Conservation (phyloP, 2,113 vertebrate species). For the Drymodes brunneopygia region DNA sequence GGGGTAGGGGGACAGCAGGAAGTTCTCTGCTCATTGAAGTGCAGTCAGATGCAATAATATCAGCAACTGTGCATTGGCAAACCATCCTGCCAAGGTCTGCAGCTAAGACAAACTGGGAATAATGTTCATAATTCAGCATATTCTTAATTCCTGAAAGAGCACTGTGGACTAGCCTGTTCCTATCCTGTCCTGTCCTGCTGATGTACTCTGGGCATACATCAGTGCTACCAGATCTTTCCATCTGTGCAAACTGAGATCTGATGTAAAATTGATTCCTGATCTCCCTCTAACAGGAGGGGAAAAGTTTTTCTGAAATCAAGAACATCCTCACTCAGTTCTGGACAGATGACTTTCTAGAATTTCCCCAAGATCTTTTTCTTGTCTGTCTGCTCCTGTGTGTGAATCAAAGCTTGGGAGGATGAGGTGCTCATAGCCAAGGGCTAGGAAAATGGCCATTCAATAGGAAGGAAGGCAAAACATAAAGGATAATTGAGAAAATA, state of each 20-base stretch:
- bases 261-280: neutral
- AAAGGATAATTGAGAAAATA: neutral
- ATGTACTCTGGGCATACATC: neutral
- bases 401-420: neutral
- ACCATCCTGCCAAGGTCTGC: neutral
- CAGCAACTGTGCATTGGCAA: neutral
- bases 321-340: neutral
- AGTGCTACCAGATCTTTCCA: neutral
- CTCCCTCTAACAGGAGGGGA: neutral
- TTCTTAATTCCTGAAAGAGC: neutral
- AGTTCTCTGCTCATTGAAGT: conserved; percentile 6
- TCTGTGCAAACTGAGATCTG: neutral
- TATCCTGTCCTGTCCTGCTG: neutral
- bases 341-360: neutral
- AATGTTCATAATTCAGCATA: neutral
- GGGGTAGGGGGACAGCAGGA: neutral
- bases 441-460: neutral
- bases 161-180: neutral
- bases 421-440: neutral
- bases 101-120: neutral
- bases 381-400: neutral
- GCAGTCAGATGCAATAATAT: conserved; percentile 7
- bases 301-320: neutral
- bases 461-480: neutral
- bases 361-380: neutral